Evolutionary conservation across 2,888 invertebrate species (phyloP).

Genomic region (Macrostomum cliftonense): DNA sequence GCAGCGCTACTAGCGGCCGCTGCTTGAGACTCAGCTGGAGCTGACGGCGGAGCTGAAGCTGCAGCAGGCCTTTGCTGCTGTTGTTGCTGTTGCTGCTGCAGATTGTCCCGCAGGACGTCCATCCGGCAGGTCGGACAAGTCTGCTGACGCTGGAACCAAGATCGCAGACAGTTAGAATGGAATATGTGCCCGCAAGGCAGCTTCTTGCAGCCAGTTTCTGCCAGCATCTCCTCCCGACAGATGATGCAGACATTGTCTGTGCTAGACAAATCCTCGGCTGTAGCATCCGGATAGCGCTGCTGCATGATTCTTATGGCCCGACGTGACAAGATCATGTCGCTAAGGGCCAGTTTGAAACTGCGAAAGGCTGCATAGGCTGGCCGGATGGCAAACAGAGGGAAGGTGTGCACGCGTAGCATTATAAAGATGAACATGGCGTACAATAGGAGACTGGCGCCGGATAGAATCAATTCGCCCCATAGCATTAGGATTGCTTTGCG

Average conservation of each 20-base stretch:
- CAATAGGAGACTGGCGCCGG: conserved; percentile 51
- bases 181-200: conserved; percentile 97
- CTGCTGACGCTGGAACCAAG: conserved; percentile 99
- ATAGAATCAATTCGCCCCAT: conserved; percentile 82
- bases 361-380: conserved; percentile 98
- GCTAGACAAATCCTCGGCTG: conserved; percentile 61
- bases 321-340: conserved; percentile 80
- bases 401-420: conserved; percentile 86
- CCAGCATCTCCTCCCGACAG: conserved; percentile 68
- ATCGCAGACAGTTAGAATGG: conserved; percentile 84
- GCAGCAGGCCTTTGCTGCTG: conserved; percentile 9
- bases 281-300: conserved; percentile 85
- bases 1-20: conserved; percentile 13
- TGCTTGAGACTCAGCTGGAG: conserved; percentile 13
- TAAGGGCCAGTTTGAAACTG: conserved; percentile 75
- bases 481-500: conserved; percentile 90
- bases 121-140: conserved; percentile 94
- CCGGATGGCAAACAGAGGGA: conserved; percentile 89
- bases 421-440: conserved; percentile 79
- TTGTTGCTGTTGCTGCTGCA: conserved; percentile 9
- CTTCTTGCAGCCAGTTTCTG: conserved; percentile 53
- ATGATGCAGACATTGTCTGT: conserved; percentile 92
- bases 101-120: conserved; percentile 49
- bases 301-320: conserved; percentile 95
- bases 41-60: conserved; percentile 2